Conservation (phyloP, 2,113 vertebrate species). For the human region DNA sequence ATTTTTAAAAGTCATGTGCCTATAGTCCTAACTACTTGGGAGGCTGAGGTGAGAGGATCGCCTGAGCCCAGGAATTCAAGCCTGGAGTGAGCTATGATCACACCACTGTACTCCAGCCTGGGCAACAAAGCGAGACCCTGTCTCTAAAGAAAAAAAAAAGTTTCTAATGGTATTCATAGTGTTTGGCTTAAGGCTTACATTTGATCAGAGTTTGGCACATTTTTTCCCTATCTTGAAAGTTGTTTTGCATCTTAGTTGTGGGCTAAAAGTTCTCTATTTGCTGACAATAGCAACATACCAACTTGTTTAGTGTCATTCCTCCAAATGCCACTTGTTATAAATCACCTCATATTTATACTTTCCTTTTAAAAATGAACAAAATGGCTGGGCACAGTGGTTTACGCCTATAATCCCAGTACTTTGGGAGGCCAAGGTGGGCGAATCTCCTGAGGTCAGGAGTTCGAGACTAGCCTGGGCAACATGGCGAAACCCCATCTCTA, state of each 20-base stretch:
- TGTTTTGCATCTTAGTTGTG: background rate
- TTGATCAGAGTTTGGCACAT: background rate
- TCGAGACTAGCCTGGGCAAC: background rate
- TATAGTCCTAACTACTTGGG: no score
- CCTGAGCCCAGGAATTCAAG: no score
- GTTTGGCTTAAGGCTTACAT: constrained; percentile 14
- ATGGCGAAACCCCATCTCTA: background rate
- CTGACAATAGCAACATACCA: background rate
- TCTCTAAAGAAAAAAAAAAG: no score
- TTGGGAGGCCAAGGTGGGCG: background rate
- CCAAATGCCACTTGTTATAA: background rate
- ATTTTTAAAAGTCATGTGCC: no score
- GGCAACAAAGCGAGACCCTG: no score
- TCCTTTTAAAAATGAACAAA: constrained; percentile 5
- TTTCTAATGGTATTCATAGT: background rate
- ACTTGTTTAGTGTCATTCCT: background rate
- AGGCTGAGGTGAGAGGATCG: no score
- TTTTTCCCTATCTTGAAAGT: background rate
- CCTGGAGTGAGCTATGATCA: no score
- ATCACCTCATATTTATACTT: background rate
- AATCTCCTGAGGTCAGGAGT: background rate
- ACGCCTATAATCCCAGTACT: background rate
- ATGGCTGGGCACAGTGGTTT: background rate
- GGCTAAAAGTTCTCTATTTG: background rate
- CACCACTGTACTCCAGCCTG: no score